Evolutionary conservation across 53 echinoderm and acorn worm genomes (phyloP).

Genomic region (Paracentrotus lividus): DNA sequence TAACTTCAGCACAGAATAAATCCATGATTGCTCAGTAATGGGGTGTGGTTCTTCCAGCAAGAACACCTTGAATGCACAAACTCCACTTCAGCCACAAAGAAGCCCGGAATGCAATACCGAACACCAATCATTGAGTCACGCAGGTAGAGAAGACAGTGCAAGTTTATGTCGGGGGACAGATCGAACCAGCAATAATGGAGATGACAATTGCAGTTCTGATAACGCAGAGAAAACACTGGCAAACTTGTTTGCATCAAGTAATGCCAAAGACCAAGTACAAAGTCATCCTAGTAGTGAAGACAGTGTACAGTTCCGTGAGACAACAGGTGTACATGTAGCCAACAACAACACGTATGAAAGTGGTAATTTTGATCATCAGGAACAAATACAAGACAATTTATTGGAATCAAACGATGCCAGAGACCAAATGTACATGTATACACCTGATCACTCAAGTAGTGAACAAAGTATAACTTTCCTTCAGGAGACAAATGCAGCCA

Average conservation of each 20-base stretch:
- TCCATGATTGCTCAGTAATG: background rate
- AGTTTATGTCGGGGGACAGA: background rate
- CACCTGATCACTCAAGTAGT: no score
- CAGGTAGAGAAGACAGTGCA: background rate
- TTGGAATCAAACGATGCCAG: no score
- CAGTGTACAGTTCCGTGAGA: no score
- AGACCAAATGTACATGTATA: no score
- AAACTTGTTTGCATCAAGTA: background rate
- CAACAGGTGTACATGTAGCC: background rate
- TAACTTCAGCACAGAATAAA: background rate
- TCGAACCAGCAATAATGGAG: background rate
- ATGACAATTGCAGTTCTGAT: background rate
- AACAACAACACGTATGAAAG: background rate
- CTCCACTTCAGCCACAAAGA: background rate
- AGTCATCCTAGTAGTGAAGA: no score
- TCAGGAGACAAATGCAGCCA: no score
- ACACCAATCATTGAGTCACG: background rate
- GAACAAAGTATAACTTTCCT: no score
- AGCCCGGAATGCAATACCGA: background rate
- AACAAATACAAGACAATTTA: no score
- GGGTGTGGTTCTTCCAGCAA: conserved; percentile 1
- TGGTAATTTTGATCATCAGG: no score
- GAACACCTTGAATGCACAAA: background rate
- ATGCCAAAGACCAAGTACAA: no score
- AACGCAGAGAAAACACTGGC: background rate